These are phyloP conservation scores for Platycercus adscitus DNA, from an alignment of 2,113 vertebrate species.

Conservation along the genomic window DNA sequence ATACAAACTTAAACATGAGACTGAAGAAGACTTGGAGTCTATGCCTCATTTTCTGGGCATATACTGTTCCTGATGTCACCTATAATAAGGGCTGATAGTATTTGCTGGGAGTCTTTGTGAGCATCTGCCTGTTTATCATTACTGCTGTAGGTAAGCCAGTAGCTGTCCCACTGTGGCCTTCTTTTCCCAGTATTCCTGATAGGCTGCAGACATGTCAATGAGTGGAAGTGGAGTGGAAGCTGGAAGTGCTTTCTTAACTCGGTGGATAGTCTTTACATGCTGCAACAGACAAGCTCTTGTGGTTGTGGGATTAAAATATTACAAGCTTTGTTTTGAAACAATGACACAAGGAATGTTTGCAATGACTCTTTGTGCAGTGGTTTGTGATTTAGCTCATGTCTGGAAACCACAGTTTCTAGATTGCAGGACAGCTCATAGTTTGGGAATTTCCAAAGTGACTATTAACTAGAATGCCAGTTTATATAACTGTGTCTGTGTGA, in stretches of 20 bases:
- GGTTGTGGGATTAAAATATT: conserved; percentile 69
- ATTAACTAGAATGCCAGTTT: conserved; percentile 56
- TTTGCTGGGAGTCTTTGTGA: background rate
- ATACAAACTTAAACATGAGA: background rate
- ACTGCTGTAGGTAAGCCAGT: background rate
- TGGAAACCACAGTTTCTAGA: conserved; percentile 75
- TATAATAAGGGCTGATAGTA: background rate
- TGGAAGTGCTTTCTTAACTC: conserved; percentile 21
- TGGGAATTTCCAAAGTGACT: conserved; percentile 74
- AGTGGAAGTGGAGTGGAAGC: background rate
- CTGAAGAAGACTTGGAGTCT: background rate
- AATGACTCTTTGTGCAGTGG: conserved; percentile 67
- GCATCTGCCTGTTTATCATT: background rate
- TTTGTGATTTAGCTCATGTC: conserved; percentile 69
- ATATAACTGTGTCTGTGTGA: conserved; percentile 29
- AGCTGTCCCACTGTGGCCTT: background rate
- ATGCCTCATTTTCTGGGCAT: background rate
- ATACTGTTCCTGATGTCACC: background rate
- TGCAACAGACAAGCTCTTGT: conserved; percentile 57
- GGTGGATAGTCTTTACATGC: background rate
- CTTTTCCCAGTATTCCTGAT: background rate
- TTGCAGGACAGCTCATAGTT: conserved; percentile 67
- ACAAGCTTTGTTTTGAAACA: conserved; percentile 74
- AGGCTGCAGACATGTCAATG: background rate
- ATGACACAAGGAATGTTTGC: conserved; percentile 62